These are phyloP conservation scores for Thereva unica DNA, from an alignment of 2,888 invertebrate genomes.

Conservation along the genomic window DNA sequence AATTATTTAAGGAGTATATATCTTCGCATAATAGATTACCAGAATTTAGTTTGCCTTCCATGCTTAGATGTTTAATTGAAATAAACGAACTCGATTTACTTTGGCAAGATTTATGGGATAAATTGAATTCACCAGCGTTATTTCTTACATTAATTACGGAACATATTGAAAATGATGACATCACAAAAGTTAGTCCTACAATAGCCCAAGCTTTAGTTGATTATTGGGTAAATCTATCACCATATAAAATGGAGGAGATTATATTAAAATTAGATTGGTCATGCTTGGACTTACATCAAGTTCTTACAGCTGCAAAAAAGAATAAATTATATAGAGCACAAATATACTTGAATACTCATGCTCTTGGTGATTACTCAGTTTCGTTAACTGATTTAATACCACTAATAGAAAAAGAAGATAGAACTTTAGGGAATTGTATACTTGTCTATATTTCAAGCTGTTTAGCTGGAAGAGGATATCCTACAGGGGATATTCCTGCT, in stretches of 20 bases:
- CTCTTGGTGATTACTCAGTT: constrained; percentile 73
- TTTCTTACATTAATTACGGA: constrained; percentile 74
- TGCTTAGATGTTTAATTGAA: constrained; percentile 55
- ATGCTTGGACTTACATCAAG: constrained; percentile 78
- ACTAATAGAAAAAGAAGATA: constrained; percentile 59
- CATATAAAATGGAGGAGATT: constrained; percentile 69
- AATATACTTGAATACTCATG: constrained; percentile 77
- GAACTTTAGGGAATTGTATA: constrained; percentile 77
- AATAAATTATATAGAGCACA: constrained; percentile 56
- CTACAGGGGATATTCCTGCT: constrained; percentile 71
- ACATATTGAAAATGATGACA: constrained; percentile 68
- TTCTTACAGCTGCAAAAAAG: constrained; percentile 54
- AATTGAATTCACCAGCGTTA: constrained; percentile 61
- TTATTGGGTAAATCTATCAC: constrained; percentile 66
- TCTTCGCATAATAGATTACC: constrained; percentile 55
- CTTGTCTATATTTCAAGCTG: constrained; percentile 87
- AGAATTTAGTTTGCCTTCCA: constrained; percentile 56
- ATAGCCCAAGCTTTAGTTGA: constrained; percentile 74
- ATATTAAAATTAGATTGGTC: constrained; percentile 73
- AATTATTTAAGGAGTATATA: constrained; percentile 59
- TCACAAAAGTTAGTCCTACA: constrained; percentile 67
- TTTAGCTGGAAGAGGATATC: constrained; percentile 83
- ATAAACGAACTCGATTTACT: constrained; percentile 61
- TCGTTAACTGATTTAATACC: constrained; percentile 72
- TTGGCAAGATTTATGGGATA: constrained; percentile 68